These are phyloP conservation scores for Apogon talboti DNA, from an alignment of 2,797 vertebrate species.

Conservation along the genomic window DNA sequence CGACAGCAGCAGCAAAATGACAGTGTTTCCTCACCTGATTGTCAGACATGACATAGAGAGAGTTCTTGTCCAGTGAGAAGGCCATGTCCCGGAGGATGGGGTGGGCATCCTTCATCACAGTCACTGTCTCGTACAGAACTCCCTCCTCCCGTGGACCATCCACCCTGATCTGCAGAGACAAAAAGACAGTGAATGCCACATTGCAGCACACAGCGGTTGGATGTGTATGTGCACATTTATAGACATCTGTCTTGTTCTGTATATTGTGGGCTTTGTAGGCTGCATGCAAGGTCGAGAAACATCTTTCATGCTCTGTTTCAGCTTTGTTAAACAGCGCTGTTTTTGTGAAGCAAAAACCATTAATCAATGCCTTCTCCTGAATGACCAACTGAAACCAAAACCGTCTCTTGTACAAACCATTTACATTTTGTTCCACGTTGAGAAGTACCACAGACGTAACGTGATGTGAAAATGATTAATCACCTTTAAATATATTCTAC, in stretches of 20 bases:
- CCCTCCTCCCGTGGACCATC: constrained; percentile 90
- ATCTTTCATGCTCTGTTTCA: too few relatives aligned
- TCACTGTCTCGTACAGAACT: constrained; percentile 92
- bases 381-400: neutral
- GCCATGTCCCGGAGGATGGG: constrained; percentile 95
- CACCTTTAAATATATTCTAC: constrained; percentile 13
- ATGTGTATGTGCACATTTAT: constrained; percentile 7
- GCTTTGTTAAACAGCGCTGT: too few relatives aligned
- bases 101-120: constrained; percentile 91
- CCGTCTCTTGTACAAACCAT: constrained; percentile 1
- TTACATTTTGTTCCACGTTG: constrained; percentile 1
- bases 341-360: constrained; percentile 5
- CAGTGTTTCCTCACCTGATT: constrained; percentile 88
- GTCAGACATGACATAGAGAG: constrained; percentile 96
- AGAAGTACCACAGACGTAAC: neutral
- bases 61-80: constrained; percentile 91
- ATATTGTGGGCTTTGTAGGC: neutral
- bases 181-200: constrained; percentile 24
- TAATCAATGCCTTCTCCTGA: neutral
- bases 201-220: constrained; percentile 1
- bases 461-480: constrained; percentile 22
- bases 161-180: constrained; percentile 88
- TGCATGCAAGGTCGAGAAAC: neutral
- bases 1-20: constrained; percentile 44
- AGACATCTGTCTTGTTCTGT: constrained; percentile 6